Evolutionary conservation across 2,888 invertebrate species (phyloP), one percentile per base, ranked within the genome.

Genomic region (Ptilodon capucinus): DNA sequence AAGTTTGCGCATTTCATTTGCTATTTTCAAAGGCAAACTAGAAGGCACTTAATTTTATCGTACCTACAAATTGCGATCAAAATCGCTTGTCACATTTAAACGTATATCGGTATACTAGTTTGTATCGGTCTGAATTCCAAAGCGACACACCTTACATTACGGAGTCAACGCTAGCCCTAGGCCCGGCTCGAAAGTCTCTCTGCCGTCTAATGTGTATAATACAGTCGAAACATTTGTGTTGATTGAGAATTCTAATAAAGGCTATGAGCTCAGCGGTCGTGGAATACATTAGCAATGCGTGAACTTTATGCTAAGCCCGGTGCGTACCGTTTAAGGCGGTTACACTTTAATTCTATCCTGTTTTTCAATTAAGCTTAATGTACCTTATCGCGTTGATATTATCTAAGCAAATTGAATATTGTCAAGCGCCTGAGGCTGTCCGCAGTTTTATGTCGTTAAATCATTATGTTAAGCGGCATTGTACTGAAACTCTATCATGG

Each of bases 241-340:
- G 78, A 79, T 83, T 79, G 80, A 79, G 81, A 79, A 84, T 84
- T 86, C 85, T 90, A 89, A 83, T 87, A 84, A 65, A 83, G 79
- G 77, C 79, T 81, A 84, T 91, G 90, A 91, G 86, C 85, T 91
- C 87, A 91, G 74, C 72, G 68, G 69, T 81, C 88, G 87, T 89
- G 89, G 88, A 82, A 90, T 90, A 88, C 76, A 88, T 91, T 89
- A 88, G 75, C 72, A 80, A 82, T 81, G 79, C 77, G 72, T 68
- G 81, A 87, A 81, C 81, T 86, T 74, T 67, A 50, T 57, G 54
- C 56, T 59, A 70, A 68, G 60, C 57, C 62, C 44, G 4, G 48
- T 50, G 60, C 53, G 61, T 54, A 65, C 60, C 68, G 65, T 71
- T 76, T 66, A 71, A 71, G 51, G 63, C 65, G 60, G 68, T 71